These are phyloP conservation scores for Exocentrus adspersus DNA, from an alignment of 2,888 invertebrate genomes.

Conservation along the genomic window DNA sequence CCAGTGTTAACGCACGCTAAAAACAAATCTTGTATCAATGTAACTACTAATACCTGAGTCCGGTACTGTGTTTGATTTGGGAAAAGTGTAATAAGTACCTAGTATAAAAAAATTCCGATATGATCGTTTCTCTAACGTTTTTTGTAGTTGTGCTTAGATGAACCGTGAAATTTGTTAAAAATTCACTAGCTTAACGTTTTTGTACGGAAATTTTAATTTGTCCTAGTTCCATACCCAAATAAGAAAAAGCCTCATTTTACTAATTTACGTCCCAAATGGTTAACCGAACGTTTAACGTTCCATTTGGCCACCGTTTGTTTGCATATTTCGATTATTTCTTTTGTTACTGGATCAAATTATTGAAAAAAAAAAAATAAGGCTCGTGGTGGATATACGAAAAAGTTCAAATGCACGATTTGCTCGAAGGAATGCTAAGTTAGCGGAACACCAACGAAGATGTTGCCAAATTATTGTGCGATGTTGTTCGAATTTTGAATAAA, in stretches of 20 bases:
- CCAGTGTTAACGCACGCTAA: conserved; percentile 83
- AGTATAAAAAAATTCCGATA: too few species aligned
- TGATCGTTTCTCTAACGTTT: too few species aligned
- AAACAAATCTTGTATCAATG: conserved; percentile 46
- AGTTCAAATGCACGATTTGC: conserved; percentile 1
- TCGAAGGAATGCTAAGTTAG: conserved; percentile 10
- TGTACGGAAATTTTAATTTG: too few species aligned
- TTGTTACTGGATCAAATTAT: not conserved
- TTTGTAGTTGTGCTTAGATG: too few species aligned
- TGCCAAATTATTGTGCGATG: conserved; percentile 10
- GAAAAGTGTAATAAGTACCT: not conserved
- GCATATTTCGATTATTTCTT: not conserved
- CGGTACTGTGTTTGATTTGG: too few species aligned
- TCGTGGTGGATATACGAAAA: not conserved
- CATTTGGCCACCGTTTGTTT: not conserved
- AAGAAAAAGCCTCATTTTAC: not conserved
- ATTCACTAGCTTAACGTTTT: too few species aligned
- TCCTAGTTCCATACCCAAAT: not conserved
- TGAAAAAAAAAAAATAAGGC: not conserved
- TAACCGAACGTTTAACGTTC: not conserved
- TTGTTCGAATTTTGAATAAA: too few species aligned
- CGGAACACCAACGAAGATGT: conserved; percentile 6
- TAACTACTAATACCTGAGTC: too few species aligned
- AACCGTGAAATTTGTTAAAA: too few species aligned
- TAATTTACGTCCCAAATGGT: not conserved